A percentile compares a stretch with the other conserved stretches of the same genome.
phyloP scores from a whole-genome alignment of 2,888 invertebrate species.

The Flabesymbios commensalis region DNA sequence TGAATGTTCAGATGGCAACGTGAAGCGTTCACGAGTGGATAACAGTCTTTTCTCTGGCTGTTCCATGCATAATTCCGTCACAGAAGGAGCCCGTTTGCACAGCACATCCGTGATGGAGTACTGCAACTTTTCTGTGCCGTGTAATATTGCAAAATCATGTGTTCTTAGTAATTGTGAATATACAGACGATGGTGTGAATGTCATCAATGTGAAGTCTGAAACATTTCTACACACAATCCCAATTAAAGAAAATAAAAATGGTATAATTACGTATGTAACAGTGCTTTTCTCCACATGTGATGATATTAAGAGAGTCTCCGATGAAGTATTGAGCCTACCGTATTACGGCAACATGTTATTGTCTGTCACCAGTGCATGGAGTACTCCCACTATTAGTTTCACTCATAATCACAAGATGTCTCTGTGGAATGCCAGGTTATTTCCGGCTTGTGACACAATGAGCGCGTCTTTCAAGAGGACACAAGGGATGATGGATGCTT shows the following conservation, averaged over 20 bases:
- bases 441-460: slow-evolving; percentile 44
- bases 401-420: too few species aligned
- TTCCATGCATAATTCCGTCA: slow-evolving; percentile 54
- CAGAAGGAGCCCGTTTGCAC: slow-evolving; percentile 37
- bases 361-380: too few species aligned
- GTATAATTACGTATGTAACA: too few species aligned
- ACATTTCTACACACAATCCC: too few species aligned
- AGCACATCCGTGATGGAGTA: slow-evolving; percentile 55
- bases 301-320: slow-evolving; percentile 49
- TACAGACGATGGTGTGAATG: slow-evolving; percentile 30
- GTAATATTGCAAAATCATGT: slow-evolving; percentile 47
- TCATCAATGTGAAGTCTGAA: too few species aligned
- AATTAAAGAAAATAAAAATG: too few species aligned
- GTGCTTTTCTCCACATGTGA: slow-evolving; percentile 51
- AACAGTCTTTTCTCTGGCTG: slow-evolving; percentile 34
- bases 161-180: slow-evolving; percentile 58
- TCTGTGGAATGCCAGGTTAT: slow-evolving; percentile 50
- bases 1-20: background rate
- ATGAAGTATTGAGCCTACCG: slow-evolving; percentile 18
- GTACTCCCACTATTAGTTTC: too few species aligned
- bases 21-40: background rate
- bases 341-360: too few species aligned
- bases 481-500: background rate
- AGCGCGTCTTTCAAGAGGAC: slow-evolving; percentile 38
- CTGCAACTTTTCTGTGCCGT: slow-evolving; percentile 53